Percentiles rank a stretch among this genome's conserved stretches.
These are phyloP conservation scores for Atherinosoma microstoma DNA, from an alignment of 2,797 vertebrate species.

Conservation along the genomic window DNA sequence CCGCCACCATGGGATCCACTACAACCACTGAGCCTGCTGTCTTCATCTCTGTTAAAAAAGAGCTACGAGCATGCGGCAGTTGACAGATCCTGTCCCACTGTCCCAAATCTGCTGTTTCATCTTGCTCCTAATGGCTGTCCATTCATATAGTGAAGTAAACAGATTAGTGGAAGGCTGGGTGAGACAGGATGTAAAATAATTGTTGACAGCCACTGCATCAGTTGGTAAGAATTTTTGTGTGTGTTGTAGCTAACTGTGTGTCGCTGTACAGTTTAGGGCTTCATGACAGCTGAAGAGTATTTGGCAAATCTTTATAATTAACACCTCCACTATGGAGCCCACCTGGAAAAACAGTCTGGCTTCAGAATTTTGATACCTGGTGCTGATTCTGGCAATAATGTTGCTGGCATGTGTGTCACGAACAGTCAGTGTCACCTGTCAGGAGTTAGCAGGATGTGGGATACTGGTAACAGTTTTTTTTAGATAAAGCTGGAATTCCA, in stretches of 20 bases:
- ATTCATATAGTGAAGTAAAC: constrained; percentile 39
- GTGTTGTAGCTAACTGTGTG: constrained; percentile 3
- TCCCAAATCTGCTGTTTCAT: constrained; percentile 50
- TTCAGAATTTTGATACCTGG: constrained; percentile 12
- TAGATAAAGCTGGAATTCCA: constrained; percentile 30
- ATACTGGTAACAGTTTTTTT: neutral
- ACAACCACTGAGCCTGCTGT: constrained; percentile 8
- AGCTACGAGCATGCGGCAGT: constrained; percentile 17
- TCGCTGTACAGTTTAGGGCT: constrained; percentile 5
- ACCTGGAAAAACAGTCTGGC: constrained; percentile 25
- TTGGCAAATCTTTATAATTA: constrained; percentile 13
- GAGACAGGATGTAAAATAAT: constrained; percentile 34
- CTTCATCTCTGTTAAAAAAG: constrained; percentile 24
- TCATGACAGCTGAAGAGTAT: constrained; percentile 14
- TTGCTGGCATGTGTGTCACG: constrained; percentile 34
- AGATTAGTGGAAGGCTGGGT: constrained; percentile 38
- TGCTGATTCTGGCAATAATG: constrained; percentile 26
- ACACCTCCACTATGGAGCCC: constrained; percentile 17
- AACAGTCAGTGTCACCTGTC: constrained; percentile 32
- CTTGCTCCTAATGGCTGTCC: constrained; percentile 36
- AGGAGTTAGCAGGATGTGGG: constrained; percentile 41
- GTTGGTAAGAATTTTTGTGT: constrained; percentile 15
- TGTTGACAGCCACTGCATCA: constrained; percentile 7
- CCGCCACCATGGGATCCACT: constrained; percentile 28
- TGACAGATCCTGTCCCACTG: constrained; percentile 49